Evolutionary conservation across 1,140 invertebrate species (phyloP).

Genomic region (Drosophila willistoni): DNA sequence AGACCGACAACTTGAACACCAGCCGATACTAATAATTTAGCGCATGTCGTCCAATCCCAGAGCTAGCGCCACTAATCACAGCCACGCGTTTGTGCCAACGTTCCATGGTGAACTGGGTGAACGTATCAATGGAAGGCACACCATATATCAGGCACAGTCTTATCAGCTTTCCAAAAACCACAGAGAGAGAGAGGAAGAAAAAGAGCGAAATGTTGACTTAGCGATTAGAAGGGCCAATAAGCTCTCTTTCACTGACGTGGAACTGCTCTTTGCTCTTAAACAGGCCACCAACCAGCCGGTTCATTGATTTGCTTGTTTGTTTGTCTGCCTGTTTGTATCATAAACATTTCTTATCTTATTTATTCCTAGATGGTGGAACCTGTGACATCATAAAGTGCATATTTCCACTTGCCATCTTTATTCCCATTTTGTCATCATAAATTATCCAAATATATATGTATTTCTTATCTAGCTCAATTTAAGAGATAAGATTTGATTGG

Average conservation of each 20-base stretch:
- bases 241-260: conserved; percentile 42
- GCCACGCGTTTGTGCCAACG: conserved; percentile 86
- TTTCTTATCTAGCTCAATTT: too few species aligned
- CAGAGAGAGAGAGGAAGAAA: not conserved
- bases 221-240: not conserved
- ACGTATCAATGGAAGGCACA: not conserved
- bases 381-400: too few species aligned
- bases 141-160: not conserved
- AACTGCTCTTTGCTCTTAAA: conserved; percentile 41
- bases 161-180: conserved; percentile 12
- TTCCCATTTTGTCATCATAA: too few species aligned
- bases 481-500: not conserved
- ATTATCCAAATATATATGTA: too few species aligned
- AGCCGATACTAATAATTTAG: conserved; percentile 83
- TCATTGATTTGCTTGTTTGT: conserved; percentile 23
- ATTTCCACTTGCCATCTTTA: too few species aligned
- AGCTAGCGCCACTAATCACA: conserved; percentile 87
- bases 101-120: conserved; percentile 62
- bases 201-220: too few species aligned
- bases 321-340: not conserved
- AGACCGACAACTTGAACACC: conserved; percentile 85
- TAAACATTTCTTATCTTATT: not conserved
- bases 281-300: conserved; percentile 40
- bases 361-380: too few species aligned
- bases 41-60: conserved; percentile 86